These are phyloP conservation scores for Polydrusus cervinus DNA, from an alignment of 2,888 invertebrate genomes.

Conservation along the genomic window DNA sequence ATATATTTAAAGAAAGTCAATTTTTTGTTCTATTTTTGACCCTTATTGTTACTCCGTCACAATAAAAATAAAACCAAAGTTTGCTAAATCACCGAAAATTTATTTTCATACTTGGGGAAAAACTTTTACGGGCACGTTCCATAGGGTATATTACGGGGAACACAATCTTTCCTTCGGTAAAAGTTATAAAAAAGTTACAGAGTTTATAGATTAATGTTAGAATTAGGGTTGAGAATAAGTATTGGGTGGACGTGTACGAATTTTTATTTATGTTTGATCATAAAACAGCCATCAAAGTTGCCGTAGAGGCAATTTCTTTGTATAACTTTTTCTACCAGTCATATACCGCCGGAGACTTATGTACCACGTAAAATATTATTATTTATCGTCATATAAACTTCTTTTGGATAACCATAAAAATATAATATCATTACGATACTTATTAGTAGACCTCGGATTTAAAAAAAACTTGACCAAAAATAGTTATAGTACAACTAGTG, in stretches of 20 bases:
- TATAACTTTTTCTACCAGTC: slow-evolving; percentile 13
- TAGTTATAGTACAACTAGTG: too few species aligned
- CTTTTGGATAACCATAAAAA: too few species aligned
- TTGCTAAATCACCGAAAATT: slow-evolving; percentile 39
- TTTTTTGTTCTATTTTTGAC: not conserved
- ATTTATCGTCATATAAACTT: not conserved
- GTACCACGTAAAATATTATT: not conserved
- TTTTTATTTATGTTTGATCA: slow-evolving; percentile 35
- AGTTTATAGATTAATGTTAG: slow-evolving; percentile 47
- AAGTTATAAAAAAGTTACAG: slow-evolving; percentile 46
- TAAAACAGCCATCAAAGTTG: slow-evolving; percentile 24
- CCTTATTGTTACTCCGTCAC: slow-evolving; percentile 11
- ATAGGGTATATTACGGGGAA: slow-evolving; percentile 45
- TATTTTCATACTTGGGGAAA: slow-evolving; percentile 36
- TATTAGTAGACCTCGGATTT: too few species aligned
- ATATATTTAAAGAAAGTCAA: too few species aligned
- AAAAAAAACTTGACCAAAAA: too few species aligned
- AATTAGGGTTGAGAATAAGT: slow-evolving; percentile 44
- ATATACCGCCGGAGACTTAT: slow-evolving; percentile 12
- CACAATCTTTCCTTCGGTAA: slow-evolving; percentile 43
- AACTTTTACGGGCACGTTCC: slow-evolving; percentile 48
- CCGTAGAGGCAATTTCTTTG: slow-evolving; percentile 1
- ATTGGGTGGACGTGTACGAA: slow-evolving; percentile 33
- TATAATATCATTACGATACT: too few species aligned
- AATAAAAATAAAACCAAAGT: slow-evolving; percentile 16